Percentiles rank a stretch among this genome's conserved stretches.
Evolutionary conservation across 1,140 invertebrate genomes (phyloP).

Genomic region (Palaemon carinicauda): DNA sequence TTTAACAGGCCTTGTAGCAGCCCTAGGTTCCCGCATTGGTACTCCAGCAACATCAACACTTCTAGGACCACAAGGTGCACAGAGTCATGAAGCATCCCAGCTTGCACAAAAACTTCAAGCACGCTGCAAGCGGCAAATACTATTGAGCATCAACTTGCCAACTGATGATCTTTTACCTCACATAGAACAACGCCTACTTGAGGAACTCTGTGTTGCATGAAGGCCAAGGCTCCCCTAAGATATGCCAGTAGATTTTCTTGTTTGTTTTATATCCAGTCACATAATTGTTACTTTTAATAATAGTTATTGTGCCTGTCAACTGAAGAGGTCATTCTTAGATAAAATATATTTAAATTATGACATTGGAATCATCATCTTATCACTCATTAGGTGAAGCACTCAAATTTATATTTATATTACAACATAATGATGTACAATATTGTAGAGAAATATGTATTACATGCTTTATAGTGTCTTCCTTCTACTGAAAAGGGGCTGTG

Average conservation of each 20-base stretch:
- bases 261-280: too few relatives aligned
- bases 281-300: too few relatives aligned
- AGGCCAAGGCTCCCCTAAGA: slow-evolving; percentile 15
- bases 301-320: too few relatives aligned
- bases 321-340: too few relatives aligned
- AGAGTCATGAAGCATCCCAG: slow-evolving; percentile 14
- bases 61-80: slow-evolving; percentile 22
- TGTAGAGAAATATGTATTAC: too few relatives aligned
- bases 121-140: slow-evolving; percentile 24
- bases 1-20: slow-evolving; percentile 41
- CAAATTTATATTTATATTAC: too few relatives aligned
- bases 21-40: slow-evolving; percentile 36
- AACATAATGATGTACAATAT: too few relatives aligned
- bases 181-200: slow-evolving; percentile 42
- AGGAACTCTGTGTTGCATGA: slow-evolving; percentile 52
- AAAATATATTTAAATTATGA: too few relatives aligned
- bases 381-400: too few relatives aligned
- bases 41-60: slow-evolving; percentile 48
- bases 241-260: too few relatives aligned
- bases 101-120: slow-evolving; percentile 44
- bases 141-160: slow-evolving; percentile 48
- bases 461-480: too few relatives aligned
- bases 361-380: too few relatives aligned
- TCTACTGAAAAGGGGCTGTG: neutral
- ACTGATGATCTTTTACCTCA: slow-evolving; percentile 38